Evolutionary conservation across 2,888 invertebrate genomes (phyloP), one percentile per base, ranked within the genome.

Genomic region (Orgyia antiqua): DNA sequence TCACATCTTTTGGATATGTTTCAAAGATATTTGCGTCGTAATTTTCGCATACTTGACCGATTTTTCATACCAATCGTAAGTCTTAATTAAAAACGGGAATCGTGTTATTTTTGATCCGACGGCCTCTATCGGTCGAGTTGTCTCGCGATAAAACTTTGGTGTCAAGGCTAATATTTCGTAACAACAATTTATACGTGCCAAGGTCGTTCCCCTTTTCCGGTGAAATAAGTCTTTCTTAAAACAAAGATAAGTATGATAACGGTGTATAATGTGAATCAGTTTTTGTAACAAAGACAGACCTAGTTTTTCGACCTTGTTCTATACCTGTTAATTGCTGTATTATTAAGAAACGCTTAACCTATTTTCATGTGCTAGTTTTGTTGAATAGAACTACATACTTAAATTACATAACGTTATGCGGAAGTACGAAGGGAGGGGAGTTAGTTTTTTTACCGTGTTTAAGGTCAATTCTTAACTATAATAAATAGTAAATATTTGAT

Each of bases 301-400:
- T 61, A 68, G 60, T 63, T 43, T 37, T 10, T 36, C 49, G 63
- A 63, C 77, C 78, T 79, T 78, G 77, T 56, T 58, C 64, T 41
- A 60, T 58, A 50, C 67, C 66, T 45, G 64, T 67, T 84, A 82
- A 83, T 83, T 78, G 68, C 66, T 57, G 46, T 52, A 71, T 72
- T 80, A 84, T 83, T 83, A 76, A 76, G 71, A 82, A 83, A 68
- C 74, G 60, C 66, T 84, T 83, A 83, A 75, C 82, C 83, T 70
- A 82, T 82, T 76, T 84, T 39, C 48, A 45, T 68, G 78, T 40
- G 51, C 82, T 71, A 78, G 73, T 82, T 65, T 56, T 42, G 46
- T 33, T 51, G 58, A n/a, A n/a, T n/a, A n/a, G n/a, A 68, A 51
- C 58, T 60, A 58, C 26, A 28, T 24, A 53, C 42, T 47, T 42